These are phyloP conservation scores for Eupithecia dodoneata DNA, from an alignment of 2,888 invertebrate genomes.

Conservation along the genomic window DNA sequence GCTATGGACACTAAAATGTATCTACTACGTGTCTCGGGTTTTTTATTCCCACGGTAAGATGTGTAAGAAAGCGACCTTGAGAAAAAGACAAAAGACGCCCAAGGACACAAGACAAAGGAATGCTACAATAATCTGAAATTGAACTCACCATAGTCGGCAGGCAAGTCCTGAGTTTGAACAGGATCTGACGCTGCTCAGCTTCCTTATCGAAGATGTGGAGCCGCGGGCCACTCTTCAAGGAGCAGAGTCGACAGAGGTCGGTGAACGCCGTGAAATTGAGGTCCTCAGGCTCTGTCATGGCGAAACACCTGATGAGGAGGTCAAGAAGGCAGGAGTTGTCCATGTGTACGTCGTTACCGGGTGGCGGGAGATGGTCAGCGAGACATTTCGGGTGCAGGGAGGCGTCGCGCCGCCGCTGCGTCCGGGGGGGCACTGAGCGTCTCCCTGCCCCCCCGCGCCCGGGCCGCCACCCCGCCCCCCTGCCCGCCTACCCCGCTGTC, in stretches of 20 bases:
- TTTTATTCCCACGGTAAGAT: not conserved
- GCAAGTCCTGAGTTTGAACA: slow-evolving; percentile 88
- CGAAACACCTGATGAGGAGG: slow-evolving; percentile 85
- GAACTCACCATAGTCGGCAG: slow-evolving; percentile 87
- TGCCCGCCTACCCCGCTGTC: slow-evolving; percentile 51
- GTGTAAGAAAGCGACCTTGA: slow-evolving; percentile 21
- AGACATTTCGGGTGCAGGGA: slow-evolving; percentile 80
- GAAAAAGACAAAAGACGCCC: slow-evolving; percentile 41
- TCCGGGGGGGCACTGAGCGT: slow-evolving; percentile 79
- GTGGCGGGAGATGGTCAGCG: slow-evolving; percentile 79
- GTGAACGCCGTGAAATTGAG: slow-evolving; percentile 87
- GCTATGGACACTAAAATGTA: not conserved
- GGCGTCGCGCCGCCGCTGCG: slow-evolving; percentile 82
- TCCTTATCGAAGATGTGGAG: slow-evolving; percentile 89
- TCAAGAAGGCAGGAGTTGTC: slow-evolving; percentile 85
- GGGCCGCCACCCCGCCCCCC: slow-evolving; percentile 50
- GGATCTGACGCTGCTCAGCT: slow-evolving; percentile 88
- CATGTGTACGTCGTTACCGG: slow-evolving; percentile 82
- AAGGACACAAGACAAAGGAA: slow-evolving; percentile 46
- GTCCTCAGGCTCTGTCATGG: slow-evolving; percentile 87
- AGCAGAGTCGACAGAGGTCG: slow-evolving; percentile 88
- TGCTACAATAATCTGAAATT: slow-evolving; percentile 24
- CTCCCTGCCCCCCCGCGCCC: slow-evolving; percentile 57
- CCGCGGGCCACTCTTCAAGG: slow-evolving; percentile 87
- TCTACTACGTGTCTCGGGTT: not conserved